phyloP scores from a whole-genome alignment of 2,888 invertebrate genomes.

The Elegia similella region DNA sequence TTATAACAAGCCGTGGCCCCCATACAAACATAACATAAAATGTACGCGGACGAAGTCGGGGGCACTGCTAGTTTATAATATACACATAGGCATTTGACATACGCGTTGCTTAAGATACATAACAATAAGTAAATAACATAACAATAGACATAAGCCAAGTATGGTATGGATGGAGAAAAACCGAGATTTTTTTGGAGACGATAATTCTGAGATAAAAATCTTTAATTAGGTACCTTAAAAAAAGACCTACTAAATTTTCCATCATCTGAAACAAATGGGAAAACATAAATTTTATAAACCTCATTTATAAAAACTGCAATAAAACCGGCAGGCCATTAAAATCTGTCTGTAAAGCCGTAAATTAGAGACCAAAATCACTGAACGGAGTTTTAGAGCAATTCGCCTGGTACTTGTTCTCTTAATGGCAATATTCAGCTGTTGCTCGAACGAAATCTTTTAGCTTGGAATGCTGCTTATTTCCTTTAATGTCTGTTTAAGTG shows the following conservation, averaged over 20 bases:
- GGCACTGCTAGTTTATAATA: no score
- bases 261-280: not conserved
- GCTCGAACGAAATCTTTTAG: not conserved
- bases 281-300: not conserved
- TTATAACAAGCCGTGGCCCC: no score
- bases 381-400: not conserved
- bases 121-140: no score
- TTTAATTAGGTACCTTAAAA: no score
- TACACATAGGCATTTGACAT: no score
- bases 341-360: not conserved
- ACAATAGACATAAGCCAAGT: no score
- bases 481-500: not conserved
- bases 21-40: no score
- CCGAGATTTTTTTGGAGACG: no score
- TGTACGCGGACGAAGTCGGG: no score
- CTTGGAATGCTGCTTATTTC: not conserved
- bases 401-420: constrained; percentile 1
- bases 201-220: no score
- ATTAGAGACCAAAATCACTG: not conserved
- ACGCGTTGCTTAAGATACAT: no score
- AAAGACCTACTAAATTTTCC: not conserved
- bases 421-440: constrained; percentile 7
- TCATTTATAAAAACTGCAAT: not conserved
- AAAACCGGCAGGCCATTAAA: not conserved
- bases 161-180: no score